Conservation (phyloP, 2,797 vertebrate species). For the Chromobotia macracanthus region DNA sequence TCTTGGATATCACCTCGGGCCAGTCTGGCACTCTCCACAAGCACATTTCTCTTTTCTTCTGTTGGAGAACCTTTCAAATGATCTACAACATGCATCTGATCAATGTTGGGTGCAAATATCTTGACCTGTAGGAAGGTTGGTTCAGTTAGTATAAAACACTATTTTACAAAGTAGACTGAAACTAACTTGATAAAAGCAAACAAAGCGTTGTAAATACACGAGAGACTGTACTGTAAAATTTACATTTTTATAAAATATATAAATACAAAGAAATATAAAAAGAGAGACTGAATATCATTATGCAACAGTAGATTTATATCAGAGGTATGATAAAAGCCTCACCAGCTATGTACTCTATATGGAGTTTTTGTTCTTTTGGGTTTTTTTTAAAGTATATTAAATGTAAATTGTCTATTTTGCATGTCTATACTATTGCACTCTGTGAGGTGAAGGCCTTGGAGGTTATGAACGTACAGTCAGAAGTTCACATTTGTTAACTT, state of each 20-base stretch:
- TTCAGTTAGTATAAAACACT: not conserved
- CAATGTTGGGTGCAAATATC: conserved; percentile 83
- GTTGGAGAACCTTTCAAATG: conserved; percentile 79
- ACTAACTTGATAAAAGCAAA: too few relatives aligned
- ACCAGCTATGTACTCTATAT: too few relatives aligned
- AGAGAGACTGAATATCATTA: too few relatives aligned
- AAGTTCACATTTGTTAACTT: conserved; percentile 51
- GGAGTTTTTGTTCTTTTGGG: too few relatives aligned
- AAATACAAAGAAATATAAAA: too few relatives aligned
- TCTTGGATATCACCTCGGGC: conserved; percentile 79
- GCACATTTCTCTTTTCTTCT: conserved; percentile 81
- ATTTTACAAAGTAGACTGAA: not conserved
- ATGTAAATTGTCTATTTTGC: too few relatives aligned
- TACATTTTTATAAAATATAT: too few relatives aligned
- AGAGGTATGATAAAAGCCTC: too few relatives aligned
- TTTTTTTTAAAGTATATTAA: too few relatives aligned
- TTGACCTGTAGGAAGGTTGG: conserved; percentile 74
- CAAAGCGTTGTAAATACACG: too few relatives aligned
- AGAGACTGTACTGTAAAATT: too few relatives aligned
- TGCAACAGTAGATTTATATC: too few relatives aligned
- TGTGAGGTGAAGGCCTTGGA: not conserved
- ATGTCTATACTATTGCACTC: not conserved
- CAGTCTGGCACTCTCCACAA: conserved; percentile 82
- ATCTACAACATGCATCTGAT: conserved; percentile 85
- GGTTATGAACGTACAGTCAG: not conserved